Evolutionary conservation across 1,140 invertebrate genomes (phyloP).

Genomic region (Pseudachorutes palmiensis): DNA sequence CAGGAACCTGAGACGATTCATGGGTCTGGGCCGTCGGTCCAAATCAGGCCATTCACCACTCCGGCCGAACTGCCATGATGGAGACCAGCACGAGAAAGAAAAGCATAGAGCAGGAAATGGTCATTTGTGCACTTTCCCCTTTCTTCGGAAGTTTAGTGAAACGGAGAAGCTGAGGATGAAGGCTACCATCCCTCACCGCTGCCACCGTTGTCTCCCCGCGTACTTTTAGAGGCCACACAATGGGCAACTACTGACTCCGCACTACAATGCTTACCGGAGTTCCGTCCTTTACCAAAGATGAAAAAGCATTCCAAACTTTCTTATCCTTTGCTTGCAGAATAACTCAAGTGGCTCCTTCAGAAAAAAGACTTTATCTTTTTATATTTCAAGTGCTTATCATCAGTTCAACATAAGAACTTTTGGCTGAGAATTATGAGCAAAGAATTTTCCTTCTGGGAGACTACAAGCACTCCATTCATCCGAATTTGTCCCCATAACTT

Average conservation of each 20-base stretch:
- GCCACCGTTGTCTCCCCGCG: too few relatives aligned
- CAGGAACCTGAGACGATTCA: not conserved
- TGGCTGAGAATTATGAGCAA: slow-evolving; percentile 29
- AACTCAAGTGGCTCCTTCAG: not conserved
- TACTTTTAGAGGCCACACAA: too few relatives aligned
- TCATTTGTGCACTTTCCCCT: not conserved
- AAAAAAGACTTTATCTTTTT: slow-evolving; percentile 1
- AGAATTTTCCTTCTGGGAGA: too few relatives aligned
- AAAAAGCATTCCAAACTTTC: not conserved
- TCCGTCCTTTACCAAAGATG: not conserved
- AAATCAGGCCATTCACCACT: not conserved
- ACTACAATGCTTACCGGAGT: too few relatives aligned
- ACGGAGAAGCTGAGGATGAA: not conserved
- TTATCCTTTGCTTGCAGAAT: not conserved
- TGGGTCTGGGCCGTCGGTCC: not conserved
- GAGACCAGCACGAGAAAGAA: not conserved
- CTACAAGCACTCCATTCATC: too few relatives aligned
- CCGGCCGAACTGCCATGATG: too few relatives aligned
- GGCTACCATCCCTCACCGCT: not conserved
- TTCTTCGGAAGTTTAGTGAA: not conserved
- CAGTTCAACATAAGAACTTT: slow-evolving; percentile 19
- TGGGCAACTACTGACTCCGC: too few relatives aligned
- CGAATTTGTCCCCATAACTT: too few relatives aligned
- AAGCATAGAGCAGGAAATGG: slow-evolving; percentile 2
- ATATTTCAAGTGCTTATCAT: not conserved